Evolutionary conservation across 1,140 invertebrate genomes (phyloP).

Genomic region (Sminthurinus signatus): DNA sequence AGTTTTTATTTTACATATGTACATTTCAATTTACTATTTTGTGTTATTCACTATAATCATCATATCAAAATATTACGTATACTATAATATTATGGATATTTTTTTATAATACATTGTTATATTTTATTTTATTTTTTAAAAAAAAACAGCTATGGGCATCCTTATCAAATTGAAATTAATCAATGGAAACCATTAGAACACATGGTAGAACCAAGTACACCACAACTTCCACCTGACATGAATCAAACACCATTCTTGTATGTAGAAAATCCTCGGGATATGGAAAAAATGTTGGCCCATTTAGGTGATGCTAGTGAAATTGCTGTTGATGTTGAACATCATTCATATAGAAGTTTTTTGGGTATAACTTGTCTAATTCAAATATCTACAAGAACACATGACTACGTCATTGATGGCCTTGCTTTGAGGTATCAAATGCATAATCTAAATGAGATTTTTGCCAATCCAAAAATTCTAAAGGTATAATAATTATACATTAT

Average conservation of each 20-base stretch:
- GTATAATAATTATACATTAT: constrained; percentile 51
- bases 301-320: constrained; percentile 63
- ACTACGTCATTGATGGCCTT: constrained; percentile 90
- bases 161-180: constrained; percentile 81
- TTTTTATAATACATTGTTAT: constrained; percentile 2
- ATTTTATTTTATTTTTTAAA: no score
- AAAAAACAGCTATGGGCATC: constrained; percentile 79
- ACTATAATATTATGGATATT: no score
- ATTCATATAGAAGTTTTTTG: constrained; percentile 73
- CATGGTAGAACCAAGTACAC: constrained; percentile 47
- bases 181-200: constrained; percentile 53
- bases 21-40: no score
- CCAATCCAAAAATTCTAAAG: constrained; percentile 84
- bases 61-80: no score
- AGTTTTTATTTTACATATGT: no score
- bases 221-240: constrained; percentile 47
- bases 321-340: constrained; percentile 78
- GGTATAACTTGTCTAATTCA: constrained; percentile 91
- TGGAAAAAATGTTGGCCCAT: constrained; percentile 60
- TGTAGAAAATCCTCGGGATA: constrained; percentile 58
- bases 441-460: constrained; percentile 83
- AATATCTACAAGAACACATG: constrained; percentile 76
- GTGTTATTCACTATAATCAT: no score
- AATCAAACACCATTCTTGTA: constrained; percentile 60
- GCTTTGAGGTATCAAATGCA: constrained; percentile 71